These are phyloP conservation scores for Automeris io DNA, from an alignment of 2,888 invertebrate genomes.

Conservation along the genomic window DNA sequence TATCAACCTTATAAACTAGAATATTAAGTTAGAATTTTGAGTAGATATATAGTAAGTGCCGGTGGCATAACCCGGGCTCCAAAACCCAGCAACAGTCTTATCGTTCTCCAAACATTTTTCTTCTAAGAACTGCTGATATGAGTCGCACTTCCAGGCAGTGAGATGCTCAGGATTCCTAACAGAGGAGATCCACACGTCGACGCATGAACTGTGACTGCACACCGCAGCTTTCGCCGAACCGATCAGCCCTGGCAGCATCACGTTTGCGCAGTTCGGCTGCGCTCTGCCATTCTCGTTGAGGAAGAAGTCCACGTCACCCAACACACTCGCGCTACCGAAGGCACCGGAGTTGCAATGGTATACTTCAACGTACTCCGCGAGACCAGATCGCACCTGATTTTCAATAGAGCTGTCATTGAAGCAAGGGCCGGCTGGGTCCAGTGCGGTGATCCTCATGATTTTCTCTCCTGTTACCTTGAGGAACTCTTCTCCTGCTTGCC, in stretches of 20 bases:
- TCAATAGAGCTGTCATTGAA: conserved; percentile 51
- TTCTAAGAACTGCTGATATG: conserved; percentile 43
- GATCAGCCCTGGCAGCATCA: conserved; percentile 48
- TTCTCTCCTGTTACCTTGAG: conserved; percentile 38
- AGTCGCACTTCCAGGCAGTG: conserved; percentile 50
- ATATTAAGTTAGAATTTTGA: not conserved
- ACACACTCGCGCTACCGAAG: conserved; percentile 62
- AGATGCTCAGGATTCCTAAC: conserved; percentile 45
- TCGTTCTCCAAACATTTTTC: conserved; percentile 41
- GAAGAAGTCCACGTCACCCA: conserved; percentile 77
- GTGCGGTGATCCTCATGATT: conserved; percentile 51
- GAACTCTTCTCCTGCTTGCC: conserved; percentile 48
- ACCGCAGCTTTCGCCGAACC: conserved; percentile 55
- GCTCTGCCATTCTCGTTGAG: conserved; percentile 75
- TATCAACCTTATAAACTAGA: not conserved
- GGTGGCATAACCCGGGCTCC: conserved; percentile 55
- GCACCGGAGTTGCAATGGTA: conserved; percentile 78
- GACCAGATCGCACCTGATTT: conserved; percentile 68
- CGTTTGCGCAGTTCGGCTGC: conserved; percentile 73
- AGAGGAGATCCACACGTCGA: conserved; percentile 51
- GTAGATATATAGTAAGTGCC: conserved; percentile 42
- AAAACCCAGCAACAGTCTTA: conserved; percentile 49
- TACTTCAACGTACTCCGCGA: conserved; percentile 78
- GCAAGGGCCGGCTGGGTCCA: conserved; percentile 68
- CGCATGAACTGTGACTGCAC: conserved; percentile 57